Evolutionary conservation across 2,888 invertebrate species (phyloP).

Genomic region (Suillia variegata): DNA sequence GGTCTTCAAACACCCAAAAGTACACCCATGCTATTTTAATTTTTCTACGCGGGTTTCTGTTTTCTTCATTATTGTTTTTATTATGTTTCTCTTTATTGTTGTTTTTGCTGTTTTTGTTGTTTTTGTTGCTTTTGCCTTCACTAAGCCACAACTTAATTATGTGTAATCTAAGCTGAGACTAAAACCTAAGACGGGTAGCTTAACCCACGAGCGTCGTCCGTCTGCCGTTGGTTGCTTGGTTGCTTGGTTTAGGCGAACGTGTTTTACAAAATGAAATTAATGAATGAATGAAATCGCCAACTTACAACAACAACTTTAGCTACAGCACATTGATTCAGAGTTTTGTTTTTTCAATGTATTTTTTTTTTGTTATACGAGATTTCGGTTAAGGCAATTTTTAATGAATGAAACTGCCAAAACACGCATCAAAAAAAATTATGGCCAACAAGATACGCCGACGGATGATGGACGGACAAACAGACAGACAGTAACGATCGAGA

Average conservation of each 20-base stretch:
- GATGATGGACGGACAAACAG: background rate
- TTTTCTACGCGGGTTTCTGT: no score
- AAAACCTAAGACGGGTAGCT: constrained; percentile 1
- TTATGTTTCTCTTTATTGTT: no score
- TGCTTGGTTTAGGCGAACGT: constrained; percentile 3
- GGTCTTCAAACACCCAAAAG: no score
- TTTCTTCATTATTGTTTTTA: no score
- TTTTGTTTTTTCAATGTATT: no score
- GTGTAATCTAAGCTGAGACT: background rate
- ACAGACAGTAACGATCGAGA: constrained; percentile 2
- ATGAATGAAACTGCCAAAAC: constrained; percentile 17
- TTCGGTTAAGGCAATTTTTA: constrained; percentile 14
- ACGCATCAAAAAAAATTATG: background rate
- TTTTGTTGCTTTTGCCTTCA: background rate
- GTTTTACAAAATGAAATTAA: background rate
- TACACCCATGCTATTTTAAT: no score
- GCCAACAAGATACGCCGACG: background rate
- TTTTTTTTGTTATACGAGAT: no score
- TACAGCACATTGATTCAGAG: background rate
- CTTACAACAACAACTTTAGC: background rate
- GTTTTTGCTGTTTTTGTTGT: no score
- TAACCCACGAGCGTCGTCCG: background rate
- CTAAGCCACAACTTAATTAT: background rate
- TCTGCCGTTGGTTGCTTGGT: no score
- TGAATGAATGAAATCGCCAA: constrained; percentile 5